phyloP scores from a whole-genome alignment of 2,113 vertebrate genomes.

The Oxyura jamaicensis region DNA sequence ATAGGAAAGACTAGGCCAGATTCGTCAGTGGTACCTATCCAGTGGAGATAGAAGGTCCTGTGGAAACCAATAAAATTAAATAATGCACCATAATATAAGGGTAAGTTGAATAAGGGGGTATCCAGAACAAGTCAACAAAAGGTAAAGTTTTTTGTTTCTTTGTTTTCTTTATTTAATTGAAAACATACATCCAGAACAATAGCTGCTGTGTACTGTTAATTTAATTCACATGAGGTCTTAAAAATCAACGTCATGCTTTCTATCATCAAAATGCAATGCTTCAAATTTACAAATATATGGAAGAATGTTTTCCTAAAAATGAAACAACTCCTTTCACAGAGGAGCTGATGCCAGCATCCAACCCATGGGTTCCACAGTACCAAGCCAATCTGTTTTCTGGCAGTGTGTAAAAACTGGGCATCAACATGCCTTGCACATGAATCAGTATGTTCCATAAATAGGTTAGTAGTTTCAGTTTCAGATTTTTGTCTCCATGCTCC shows the following conservation, averaged over 20 bases:
- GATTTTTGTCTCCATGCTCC: background rate
- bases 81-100: background rate
- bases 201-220: background rate
- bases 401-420: background rate
- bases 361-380: background rate
- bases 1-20: background rate
- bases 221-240: background rate
- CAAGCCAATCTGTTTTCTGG: constrained; percentile 24
- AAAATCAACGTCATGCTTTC: background rate
- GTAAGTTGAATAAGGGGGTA: background rate
- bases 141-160: background rate
- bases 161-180: background rate
- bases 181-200: background rate
- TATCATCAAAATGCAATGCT: background rate
- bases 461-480: background rate
- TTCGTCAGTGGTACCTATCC: background rate
- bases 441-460: constrained; percentile 18
- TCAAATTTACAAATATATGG: background rate
- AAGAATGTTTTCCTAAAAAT: background rate
- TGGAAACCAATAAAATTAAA: background rate
- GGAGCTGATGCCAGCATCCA: background rate
- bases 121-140: background rate
- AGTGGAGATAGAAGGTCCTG: background rate
- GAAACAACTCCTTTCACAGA: background rate
- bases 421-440: background rate